Evolutionary conservation across 2,113 vertebrate genomes (phyloP), one percentile per base, ranked within the genome.

Genomic region (Dasyornis broadbenti): DNA sequence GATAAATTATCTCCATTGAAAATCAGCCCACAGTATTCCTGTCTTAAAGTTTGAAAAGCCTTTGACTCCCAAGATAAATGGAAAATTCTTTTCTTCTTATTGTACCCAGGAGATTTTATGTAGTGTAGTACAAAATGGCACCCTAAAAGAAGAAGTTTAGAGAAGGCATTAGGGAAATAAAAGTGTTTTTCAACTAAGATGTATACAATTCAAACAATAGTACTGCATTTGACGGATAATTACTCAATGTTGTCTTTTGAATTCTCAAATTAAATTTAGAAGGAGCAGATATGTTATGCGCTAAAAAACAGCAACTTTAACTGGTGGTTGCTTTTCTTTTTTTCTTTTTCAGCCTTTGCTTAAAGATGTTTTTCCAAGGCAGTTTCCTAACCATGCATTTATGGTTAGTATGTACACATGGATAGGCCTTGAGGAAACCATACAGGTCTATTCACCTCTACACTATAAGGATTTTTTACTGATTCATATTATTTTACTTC

Each of bases 251-350:
- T 93, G 35, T 73, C 66, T 92, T 96, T 76, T 76, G 63, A 96
- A 87, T 54, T 92, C 37, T 54, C 53, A 87, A 94, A 91, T 91
- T 69, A 86, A 92, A 86, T 86, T 81, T 64, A 69, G 80, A 77
- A 86, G 72, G 28, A 83, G 17, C 4, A 71, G 44, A 86, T 78
- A 81, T 42, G 31, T 15, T 75, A 11, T 56, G 52, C 37, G 64
- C 3, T 86, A 44, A 86, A 70, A 93, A 89, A 47, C 44, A 35
- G 54, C 26, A 69, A 40, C 14, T 94, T 89, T 72, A 49, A 37
- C 33, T 81, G 14, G 6, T 30, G 16, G 28, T 56, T 47, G 18
- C 4, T 37, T 31, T 44, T 39, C 33, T 52, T 21, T 23, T 17
- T 17, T 80, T 27, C 5, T 72, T 81, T 78, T 78, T 40, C 80